Conservation (phyloP, 2,797 vertebrate species). For the Heliangelus exortis region DNA sequence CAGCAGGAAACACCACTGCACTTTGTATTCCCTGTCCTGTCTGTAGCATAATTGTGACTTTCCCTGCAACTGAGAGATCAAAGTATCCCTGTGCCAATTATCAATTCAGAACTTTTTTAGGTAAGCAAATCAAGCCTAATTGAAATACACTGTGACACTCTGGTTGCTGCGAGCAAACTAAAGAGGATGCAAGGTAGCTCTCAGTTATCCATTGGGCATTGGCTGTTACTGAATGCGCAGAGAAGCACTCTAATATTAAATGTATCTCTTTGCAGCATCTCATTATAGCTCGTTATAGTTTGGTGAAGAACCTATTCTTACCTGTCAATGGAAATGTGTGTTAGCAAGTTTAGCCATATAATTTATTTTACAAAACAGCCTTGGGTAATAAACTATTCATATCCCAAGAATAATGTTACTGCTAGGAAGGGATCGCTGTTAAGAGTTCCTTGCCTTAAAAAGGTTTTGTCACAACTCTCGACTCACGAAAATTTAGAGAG, state of each 20-base stretch:
- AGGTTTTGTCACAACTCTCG: background rate
- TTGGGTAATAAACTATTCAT: background rate
- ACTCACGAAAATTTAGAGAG: background rate
- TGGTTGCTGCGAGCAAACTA: conserved; percentile 9
- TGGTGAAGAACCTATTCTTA: background rate
- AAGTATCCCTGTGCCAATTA: conserved; percentile 62
- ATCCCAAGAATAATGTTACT: background rate
- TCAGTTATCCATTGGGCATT: background rate
- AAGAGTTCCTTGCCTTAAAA: background rate
- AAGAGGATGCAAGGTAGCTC: conserved; percentile 58
- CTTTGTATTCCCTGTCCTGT: background rate
- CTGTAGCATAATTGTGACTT: conserved; percentile 39
- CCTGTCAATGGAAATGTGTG: background rate
- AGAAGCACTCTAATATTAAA: background rate
- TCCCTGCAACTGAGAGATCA: conserved; percentile 54
- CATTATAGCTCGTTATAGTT: background rate
- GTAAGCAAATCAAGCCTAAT: conserved; percentile 71
- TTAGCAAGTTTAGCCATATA: background rate
- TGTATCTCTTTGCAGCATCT: background rate
- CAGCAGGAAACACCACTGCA: background rate
- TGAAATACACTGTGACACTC: conserved; percentile 56
- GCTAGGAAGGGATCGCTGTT: background rate
- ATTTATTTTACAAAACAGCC: background rate
- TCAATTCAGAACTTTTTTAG: conserved; percentile 62
- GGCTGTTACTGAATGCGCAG: background rate